Evolutionary conservation across 2,797 vertebrate genomes (phyloP).

Genomic region (Podarcis siculus): DNA sequence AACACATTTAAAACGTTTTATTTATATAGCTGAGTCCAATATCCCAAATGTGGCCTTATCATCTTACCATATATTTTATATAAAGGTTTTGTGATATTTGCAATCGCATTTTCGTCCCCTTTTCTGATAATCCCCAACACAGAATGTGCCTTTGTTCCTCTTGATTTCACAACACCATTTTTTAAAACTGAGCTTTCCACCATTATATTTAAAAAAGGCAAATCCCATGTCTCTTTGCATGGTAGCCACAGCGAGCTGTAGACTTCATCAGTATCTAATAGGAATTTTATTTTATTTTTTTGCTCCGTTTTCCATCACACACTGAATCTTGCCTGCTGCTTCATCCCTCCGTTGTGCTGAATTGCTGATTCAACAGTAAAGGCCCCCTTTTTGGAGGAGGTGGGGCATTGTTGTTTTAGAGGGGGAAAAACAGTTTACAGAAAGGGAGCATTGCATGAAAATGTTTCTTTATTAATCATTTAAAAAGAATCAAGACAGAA

Average conservation of each 20-base stretch:
- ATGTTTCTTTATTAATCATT: conserved; percentile 56
- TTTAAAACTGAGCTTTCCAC: neutral
- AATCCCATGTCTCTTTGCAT: neutral
- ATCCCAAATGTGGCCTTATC: neutral
- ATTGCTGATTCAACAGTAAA: neutral
- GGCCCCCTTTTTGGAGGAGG: neutral
- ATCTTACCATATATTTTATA: neutral
- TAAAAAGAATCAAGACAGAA: conserved; percentile 27
- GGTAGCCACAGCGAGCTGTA: neutral
- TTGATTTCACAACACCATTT: neutral
- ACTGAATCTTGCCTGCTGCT: neutral
- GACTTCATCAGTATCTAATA: neutral
- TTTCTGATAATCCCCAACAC: no score
- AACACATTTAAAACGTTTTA: no score
- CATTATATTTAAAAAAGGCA: neutral
- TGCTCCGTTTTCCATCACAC: neutral
- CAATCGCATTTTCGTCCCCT: no score
- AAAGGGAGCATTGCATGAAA: conserved; percentile 51
- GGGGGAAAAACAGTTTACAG: conserved; percentile 26
- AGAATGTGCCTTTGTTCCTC: neutral
- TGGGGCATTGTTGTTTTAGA: neutral
- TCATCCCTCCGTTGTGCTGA: neutral
- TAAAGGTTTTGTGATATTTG: neutral
- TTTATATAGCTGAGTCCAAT: no score
- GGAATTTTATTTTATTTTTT: neutral